Base-by-base conservation (phyloP, 2,888 invertebrate species). In the Scaptomyza parva region DNA sequence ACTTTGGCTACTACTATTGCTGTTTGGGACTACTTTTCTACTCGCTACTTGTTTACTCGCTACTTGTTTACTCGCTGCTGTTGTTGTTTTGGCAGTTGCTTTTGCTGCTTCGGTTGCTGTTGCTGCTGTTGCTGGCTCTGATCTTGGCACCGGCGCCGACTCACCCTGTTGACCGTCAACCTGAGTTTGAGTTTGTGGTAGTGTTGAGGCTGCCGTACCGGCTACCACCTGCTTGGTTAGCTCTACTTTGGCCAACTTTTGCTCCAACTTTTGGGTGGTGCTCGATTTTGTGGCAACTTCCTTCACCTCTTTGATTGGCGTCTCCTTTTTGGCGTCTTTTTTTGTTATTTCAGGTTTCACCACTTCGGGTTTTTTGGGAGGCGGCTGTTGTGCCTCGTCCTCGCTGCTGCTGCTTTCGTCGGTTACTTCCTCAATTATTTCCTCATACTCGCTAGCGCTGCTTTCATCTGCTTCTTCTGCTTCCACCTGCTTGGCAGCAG, bases 61-160 rank as follows among this genome's bases (percentile, higher is more conserved):
- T 44, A 44, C 14, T 44, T 44, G 44, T 60, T 68, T 76, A 73
- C 58, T 79, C 67, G 70, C 60, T 79, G 55, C 60, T 67, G 24
- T 35, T 37, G 50, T 28, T 64, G 28, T 28, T 28, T 24, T 24
- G 22, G 26, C 44, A 55, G 41, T 35, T 58, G 58, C 33, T 57
- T 24, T 60, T 64, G 24, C 39, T 37, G 50, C 24, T 67, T 24
- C 48, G 52, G 43, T 30, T 58, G 58, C 33, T 51, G 55, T 35
- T 37, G 51, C 51, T 65, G 47, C 30, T 70, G 45, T 37, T 53
- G 48, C 47, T 59, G 45, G 30, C 63, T 61, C 18, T 72, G 55
- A 26, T 43, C 69, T 37, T 89, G 95, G 93, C 90, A 94, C 94
- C 87, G 95, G 93, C 90, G 94, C 94, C 87, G 94, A 95, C 95